These are phyloP conservation scores for Epinephelus lanceolatus DNA, from an alignment of 2,113 vertebrate species.

Conservation along the genomic window DNA sequence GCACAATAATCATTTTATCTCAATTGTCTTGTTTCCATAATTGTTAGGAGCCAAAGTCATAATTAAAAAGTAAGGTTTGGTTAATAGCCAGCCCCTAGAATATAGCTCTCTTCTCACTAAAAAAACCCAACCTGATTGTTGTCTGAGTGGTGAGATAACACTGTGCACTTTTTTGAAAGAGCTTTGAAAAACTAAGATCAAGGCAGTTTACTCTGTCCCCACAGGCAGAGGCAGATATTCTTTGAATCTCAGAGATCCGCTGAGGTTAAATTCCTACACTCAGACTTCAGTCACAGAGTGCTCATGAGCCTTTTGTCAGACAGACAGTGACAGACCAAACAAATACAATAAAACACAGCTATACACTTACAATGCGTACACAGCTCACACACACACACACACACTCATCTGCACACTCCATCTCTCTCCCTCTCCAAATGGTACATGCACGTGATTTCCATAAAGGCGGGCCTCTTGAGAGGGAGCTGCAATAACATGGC, in stretches of 20 bases:
- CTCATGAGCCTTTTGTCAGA: constrained; percentile 29
- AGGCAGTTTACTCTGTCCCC: constrained; percentile 36
- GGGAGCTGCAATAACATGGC: constrained; percentile 75
- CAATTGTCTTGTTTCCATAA: too few species aligned
- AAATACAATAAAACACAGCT: constrained; percentile 27
- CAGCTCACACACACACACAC: not conserved
- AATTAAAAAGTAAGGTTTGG: too few species aligned
- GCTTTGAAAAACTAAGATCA: constrained; percentile 44
- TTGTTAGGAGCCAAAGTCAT: too few species aligned
- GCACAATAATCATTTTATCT: too few species aligned
- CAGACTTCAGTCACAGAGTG: constrained; percentile 23
- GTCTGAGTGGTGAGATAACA: not conserved
- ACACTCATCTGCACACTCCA: not conserved
- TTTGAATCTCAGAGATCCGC: constrained; percentile 61
- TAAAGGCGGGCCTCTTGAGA: constrained; percentile 78
- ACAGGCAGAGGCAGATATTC: constrained; percentile 52
- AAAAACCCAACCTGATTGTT: not conserved
- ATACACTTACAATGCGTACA: constrained; percentile 1
- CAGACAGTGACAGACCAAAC: constrained; percentile 18
- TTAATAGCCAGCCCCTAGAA: too few species aligned
- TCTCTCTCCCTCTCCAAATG: constrained; percentile 40
- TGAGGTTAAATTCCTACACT: constrained; percentile 45
- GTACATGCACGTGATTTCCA: constrained; percentile 77
- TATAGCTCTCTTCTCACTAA: not conserved
- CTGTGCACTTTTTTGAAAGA: constrained; percentile 21